Evolutionary conservation across 2,888 invertebrate genomes (phyloP), one percentile per base, ranked within the genome.

Genomic region (Sericinus montela): DNA sequence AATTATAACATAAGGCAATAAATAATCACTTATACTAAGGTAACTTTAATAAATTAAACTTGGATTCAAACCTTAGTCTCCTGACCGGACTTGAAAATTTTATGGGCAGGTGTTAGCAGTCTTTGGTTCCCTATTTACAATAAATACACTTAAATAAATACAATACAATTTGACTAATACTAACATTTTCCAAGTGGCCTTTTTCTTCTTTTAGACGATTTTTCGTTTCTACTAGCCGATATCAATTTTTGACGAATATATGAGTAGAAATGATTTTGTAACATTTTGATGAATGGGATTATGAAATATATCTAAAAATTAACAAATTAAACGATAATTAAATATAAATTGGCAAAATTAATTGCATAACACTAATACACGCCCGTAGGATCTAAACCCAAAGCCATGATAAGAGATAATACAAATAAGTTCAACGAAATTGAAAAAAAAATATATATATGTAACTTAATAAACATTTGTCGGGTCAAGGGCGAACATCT

Each of bases 31-130:
- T 82, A 84, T 19, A 59, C 72, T 80, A 86, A 76, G 86, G 86
- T 87, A 87, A 87, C 85, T 87, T 83, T 69, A 80, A 86, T 85
- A 85, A 84, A 82, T 81, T 82, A 85, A 74, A 61, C 32, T 5
- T 69, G 72, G 68, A 71, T 74, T 56, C 56, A 54, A 69, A 67
- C 70, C 58, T 65, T 71, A 16, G 70, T 74, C 72, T 57, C 63
- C 62, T 60, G 57, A 64, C 59, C 66, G 75, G 76, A 77, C 75
- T 65, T 60, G 40, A 35, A 40, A n/a, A 34, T 34, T 51, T 56
- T 60, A 63, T 60, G 62, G 75, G 72, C 72, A 75, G 77, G 73
- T 72, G 71, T 65, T 67, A 61, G 67, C 80, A 84, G 87, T 88
- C 88, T 88, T 88, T 86, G 88, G 88, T 77, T 78, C 68, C 73